Evolutionary conservation across 1,140 invertebrate species (phyloP).

Genomic region (Arion vulgaris): DNA sequence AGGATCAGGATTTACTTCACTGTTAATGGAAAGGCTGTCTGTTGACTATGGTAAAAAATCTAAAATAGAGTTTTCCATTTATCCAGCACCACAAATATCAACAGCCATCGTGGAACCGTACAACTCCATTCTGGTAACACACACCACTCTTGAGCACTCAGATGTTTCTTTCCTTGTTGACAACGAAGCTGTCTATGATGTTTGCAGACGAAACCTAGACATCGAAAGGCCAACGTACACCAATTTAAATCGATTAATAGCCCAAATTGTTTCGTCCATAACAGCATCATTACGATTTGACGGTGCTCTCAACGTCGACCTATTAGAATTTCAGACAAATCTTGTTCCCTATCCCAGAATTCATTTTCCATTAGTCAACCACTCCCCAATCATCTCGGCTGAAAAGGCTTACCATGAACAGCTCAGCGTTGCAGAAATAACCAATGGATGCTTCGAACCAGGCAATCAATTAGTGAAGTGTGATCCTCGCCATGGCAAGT

Average conservation of each 20-base stretch:
- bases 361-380: slow-evolving; percentile 57
- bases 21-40: slow-evolving; percentile 76
- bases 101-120: slow-evolving; percentile 73
- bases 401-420: slow-evolving; percentile 59
- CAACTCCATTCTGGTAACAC: slow-evolving; percentile 71
- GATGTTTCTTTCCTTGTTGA: slow-evolving; percentile 79
- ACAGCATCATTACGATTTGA: slow-evolving; percentile 80
- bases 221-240: slow-evolving; percentile 81
- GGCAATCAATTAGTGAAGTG: slow-evolving; percentile 93
- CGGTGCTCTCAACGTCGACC: slow-evolving; percentile 80
- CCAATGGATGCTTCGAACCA: slow-evolving; percentile 83
- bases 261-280: slow-evolving; percentile 75
- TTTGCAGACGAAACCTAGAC: slow-evolving; percentile 88
- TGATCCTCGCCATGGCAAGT: slow-evolving; percentile 64
- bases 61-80: slow-evolving; percentile 72
- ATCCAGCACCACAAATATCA: slow-evolving; percentile 74
- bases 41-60: slow-evolving; percentile 89
- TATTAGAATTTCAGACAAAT: slow-evolving; percentile 82
- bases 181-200: slow-evolving; percentile 92
- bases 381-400: slow-evolving; percentile 49
- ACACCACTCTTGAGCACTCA: slow-evolving; percentile 72
- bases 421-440: slow-evolving; percentile 77
- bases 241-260: slow-evolving; percentile 67
- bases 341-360: slow-evolving; percentile 71
- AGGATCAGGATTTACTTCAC: slow-evolving; percentile 89